A percentile compares a stretch with the other conserved stretches of the same genome.
Conservation (phyloP, 2,888 invertebrate genomes). For the Allolobophora icterica region DNA sequence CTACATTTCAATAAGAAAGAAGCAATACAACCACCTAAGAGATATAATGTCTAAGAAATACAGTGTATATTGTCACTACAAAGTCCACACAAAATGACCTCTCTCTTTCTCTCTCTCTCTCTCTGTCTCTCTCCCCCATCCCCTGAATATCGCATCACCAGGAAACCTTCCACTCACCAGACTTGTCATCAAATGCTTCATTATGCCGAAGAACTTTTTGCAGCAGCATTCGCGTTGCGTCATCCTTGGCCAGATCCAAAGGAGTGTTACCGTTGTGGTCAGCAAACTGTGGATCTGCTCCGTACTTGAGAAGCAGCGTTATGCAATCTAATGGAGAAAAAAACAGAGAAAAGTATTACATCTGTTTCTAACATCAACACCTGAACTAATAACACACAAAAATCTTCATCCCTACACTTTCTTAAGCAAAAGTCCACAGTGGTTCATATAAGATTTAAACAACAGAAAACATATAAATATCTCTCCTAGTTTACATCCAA, state of each 20-base stretch:
- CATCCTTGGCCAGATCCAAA: constrained; percentile 35
- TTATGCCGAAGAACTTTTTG: constrained; percentile 27
- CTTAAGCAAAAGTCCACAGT: neutral
- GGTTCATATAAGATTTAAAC: neutral
- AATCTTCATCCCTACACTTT: neutral
- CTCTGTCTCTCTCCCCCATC: too few relatives aligned
- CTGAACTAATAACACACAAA: neutral
- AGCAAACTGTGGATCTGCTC: constrained; percentile 29
- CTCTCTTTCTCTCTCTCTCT: too few relatives aligned
- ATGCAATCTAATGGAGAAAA: constrained; percentile 32
- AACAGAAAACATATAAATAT: neutral
- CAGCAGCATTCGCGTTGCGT: constrained; percentile 29
- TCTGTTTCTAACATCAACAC: neutral
- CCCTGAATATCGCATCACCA: neutral
- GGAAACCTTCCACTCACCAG: neutral
- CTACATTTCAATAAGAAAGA: too few relatives aligned
- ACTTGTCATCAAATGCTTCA: constrained; percentile 3
- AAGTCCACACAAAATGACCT: too few relatives aligned
- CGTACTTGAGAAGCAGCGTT: constrained; percentile 31
- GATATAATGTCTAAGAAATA: neutral
- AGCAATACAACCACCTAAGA: neutral
- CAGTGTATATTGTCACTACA: neutral
- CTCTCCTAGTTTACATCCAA: neutral
- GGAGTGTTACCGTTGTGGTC: constrained; percentile 32
- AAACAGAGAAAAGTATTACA: neutral